Percentiles rank a stretch among this genome's conserved stretches.
phyloP scores from a whole-genome alignment of 2,888 invertebrate genomes.

The Incurvaria masculella region DNA sequence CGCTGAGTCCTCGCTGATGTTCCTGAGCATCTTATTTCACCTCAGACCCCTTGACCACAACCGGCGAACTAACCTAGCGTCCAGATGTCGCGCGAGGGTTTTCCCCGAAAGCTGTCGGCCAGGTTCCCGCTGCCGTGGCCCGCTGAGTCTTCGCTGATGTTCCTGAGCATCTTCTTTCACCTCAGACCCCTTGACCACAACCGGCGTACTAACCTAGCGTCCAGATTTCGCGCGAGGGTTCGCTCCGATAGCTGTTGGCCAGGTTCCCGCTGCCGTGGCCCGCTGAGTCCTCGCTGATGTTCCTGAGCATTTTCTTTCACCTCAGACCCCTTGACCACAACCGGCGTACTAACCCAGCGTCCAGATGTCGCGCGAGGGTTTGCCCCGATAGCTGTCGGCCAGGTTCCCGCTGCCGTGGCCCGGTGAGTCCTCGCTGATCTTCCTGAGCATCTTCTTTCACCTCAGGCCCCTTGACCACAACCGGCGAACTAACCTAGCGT shows the following conservation, averaged over 20 bases:
- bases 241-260: slow-evolving; percentile 37
- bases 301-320: no score
- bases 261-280: slow-evolving; percentile 47
- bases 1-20: slow-evolving; percentile 54
- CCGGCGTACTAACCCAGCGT: slow-evolving; percentile 38
- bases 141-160: slow-evolving; percentile 54
- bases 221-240: slow-evolving; percentile 49
- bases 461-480: no score
- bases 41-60: no score
- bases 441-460: no score
- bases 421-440: no score
- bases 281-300: slow-evolving; percentile 54
- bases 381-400: slow-evolving; percentile 37
- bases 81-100: slow-evolving; percentile 49
- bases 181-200: no score
- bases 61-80: slow-evolving; percentile 35
- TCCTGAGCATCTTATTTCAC: no score
- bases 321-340: no score
- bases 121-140: slow-evolving; percentile 47
- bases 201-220: slow-evolving; percentile 35
- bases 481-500: slow-evolving; percentile 35
- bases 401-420: slow-evolving; percentile 33
- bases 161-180: no score
- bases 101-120: slow-evolving; percentile 37
- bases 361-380: slow-evolving; percentile 49